Evolutionary conservation across 1,140 invertebrate species (phyloP).

Genomic region (Dinothrombium tinctorium): DNA sequence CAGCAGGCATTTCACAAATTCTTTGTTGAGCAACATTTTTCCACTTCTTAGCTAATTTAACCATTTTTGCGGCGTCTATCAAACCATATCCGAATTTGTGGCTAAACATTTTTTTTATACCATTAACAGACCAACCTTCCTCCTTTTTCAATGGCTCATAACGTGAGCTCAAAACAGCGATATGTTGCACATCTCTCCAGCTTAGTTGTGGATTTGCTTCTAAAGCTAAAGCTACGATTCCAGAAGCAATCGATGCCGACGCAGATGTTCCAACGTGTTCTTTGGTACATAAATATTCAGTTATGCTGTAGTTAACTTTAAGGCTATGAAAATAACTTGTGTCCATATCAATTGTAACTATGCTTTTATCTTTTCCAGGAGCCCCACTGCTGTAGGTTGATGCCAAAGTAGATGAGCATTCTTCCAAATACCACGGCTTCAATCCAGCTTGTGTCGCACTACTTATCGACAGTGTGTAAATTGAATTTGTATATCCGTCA

Average conservation of each 20-base stretch:
- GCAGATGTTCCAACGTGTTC: constrained; percentile 60
- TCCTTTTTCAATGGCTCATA: constrained; percentile 47
- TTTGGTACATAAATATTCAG: constrained; percentile 37
- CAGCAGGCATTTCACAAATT: constrained; percentile 74
- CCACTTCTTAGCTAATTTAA: constrained; percentile 79
- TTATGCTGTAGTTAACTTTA: too few species aligned
- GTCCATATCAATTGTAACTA: too few species aligned
- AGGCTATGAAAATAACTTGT: too few species aligned
- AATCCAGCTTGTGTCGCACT: constrained; percentile 74
- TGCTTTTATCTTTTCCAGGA: constrained; percentile 31
- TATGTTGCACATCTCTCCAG: constrained; percentile 73
- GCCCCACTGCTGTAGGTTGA: constrained; percentile 87
- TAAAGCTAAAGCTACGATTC: constrained; percentile 52
- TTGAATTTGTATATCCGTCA: constrained; percentile 95
- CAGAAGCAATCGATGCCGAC: constrained; percentile 57
- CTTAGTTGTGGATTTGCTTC: constrained; percentile 57
- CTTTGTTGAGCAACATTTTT: constrained; percentile 78
- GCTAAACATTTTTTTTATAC: constrained; percentile 37
- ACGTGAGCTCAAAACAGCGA: constrained; percentile 51
- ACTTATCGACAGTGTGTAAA: constrained; percentile 93
- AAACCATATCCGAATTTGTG: constrained; percentile 96
- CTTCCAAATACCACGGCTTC: constrained; percentile 83
- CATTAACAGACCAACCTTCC: constrained; percentile 56
- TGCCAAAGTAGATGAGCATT: constrained; percentile 75
- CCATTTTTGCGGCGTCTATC: constrained; percentile 92